Base-by-base conservation (phyloP, 1,140 invertebrate genomes). In the Drosophila sproati region DNA sequence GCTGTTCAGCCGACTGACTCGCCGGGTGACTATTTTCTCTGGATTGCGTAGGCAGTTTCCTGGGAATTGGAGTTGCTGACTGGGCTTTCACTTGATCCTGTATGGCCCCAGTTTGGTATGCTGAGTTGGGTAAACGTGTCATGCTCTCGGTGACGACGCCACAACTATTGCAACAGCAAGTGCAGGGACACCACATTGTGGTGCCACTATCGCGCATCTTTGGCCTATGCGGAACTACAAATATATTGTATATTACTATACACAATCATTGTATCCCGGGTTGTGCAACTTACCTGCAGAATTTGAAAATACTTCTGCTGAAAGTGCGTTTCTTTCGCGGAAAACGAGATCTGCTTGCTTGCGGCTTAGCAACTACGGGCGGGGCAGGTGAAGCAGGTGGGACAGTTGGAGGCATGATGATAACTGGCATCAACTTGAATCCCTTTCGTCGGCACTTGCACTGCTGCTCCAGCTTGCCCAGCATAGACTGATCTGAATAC, bases 131-230 rank as follows among this genome's bases (percentile, higher is more conserved):
- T 29, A 55, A 7, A 8, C 12, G 12, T n/a, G 35, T 39, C 7
- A 2, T 1, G n/a, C 32, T 28, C 2, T 31, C 8, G 1, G 7
- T 47, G 7, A 60, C 20, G n/a, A 12, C 3, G 5, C 59, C 73
- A 29, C 12, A 60, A 20, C 34, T 39, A 5, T 37, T 3, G 5
- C 41, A n/a, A 37, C 73, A 68, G 6, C 62, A 69, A 5, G 55
- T 37, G 60, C 63, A 77, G 4, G 82, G 73, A 60, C 80, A 80
- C 80, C 82, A 85, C 82, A 88, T 89, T 31, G 85, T 88, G 4
- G 83, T 88, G 41, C 83, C 61, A 43, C 59, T 28, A 4, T 88
- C 83, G 1, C 64, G 75, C 7, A 34, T 55, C 2, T 28, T 12
- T 10, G 0, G 37, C 0, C 10, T 37, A 51, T 28, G 8, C 37